phyloP scores from a whole-genome alignment of 1,140 invertebrate genomes.

The Drosophila santomea region DNA sequence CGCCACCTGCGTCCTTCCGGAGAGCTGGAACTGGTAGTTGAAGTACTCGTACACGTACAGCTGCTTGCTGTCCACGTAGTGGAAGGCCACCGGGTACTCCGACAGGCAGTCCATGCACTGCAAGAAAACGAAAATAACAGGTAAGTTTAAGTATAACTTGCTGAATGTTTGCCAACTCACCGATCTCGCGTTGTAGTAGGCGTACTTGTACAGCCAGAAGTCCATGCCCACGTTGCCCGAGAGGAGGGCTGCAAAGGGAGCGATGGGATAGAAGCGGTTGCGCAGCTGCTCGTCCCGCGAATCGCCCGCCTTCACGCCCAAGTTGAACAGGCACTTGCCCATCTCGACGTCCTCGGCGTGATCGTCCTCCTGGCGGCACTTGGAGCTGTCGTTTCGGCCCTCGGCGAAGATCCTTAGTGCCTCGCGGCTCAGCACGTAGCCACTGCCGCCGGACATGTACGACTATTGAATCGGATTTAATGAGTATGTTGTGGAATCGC shows the following conservation, averaged over 20 bases:
- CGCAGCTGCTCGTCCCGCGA: conserved; percentile 92
- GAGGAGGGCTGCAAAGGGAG: conserved; percentile 37
- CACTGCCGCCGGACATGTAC: conserved; percentile 97
- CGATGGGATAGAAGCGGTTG: conserved; percentile 89
- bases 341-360: conserved; percentile 96
- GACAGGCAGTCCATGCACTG: conserved; percentile 97
- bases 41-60: conserved; percentile 98
- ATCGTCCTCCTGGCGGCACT: conserved; percentile 85
- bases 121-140: conserved; percentile 18
- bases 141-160: too few relatives aligned
- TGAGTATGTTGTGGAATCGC: neutral
- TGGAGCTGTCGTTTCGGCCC: conserved; percentile 86
- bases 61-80: conserved; percentile 95
- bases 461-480: conserved; percentile 86
- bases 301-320: conserved; percentile 94
- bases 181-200: conserved; percentile 89
- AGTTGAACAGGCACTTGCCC: conserved; percentile 93
- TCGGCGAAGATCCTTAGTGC: conserved; percentile 90
- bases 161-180: conserved; percentile 19
- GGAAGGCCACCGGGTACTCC: conserved; percentile 97
- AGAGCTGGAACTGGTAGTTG: conserved; percentile 96
- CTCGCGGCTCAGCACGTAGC: conserved; percentile 94
- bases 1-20: conserved; percentile 86
- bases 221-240: conserved; percentile 39
- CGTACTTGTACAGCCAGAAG: conserved; percentile 59